These are phyloP conservation scores for Pocillopora damicornis DNA, from an alignment of 64 coral and sea anemone species.

Conservation along the genomic window DNA sequence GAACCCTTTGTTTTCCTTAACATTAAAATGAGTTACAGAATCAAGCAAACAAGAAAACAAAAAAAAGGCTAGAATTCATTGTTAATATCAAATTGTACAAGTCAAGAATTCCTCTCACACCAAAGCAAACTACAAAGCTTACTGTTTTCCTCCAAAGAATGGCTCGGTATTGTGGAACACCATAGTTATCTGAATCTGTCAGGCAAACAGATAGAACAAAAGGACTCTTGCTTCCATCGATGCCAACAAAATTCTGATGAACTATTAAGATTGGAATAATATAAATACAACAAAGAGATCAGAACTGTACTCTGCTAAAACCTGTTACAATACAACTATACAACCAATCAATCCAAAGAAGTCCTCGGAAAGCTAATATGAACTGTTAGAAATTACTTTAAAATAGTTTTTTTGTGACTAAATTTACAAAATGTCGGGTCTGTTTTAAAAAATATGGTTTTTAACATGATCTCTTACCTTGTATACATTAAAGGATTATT, in stretches of 20 bases:
- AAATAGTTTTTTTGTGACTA: too few relatives aligned
- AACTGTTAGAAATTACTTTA: too few relatives aligned
- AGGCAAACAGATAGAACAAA: conserved; percentile 92
- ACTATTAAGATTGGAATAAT: conserved; percentile 34
- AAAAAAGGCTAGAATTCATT: too few relatives aligned
- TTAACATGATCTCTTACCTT: neutral
- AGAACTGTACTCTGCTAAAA: neutral
- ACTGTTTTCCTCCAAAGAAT: conserved; percentile 94
- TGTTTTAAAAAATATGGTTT: neutral
- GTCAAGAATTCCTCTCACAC: neutral
- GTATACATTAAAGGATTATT: neutral
- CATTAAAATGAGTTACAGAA: neutral
- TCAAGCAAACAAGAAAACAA: too few relatives aligned
- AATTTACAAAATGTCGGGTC: too few relatives aligned
- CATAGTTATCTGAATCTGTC: conserved; percentile 96
- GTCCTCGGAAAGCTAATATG: too few relatives aligned
- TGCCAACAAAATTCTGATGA: conserved; percentile 94
- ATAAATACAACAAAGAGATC: neutral
- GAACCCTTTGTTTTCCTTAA: too few relatives aligned
- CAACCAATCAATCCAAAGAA: too few relatives aligned
- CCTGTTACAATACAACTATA: too few relatives aligned
- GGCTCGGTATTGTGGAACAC: conserved; percentile 85
- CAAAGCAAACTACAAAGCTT: neutral
- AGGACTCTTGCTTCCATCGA: conserved; percentile 80
- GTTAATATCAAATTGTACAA: too few relatives aligned